Evolutionary conservation across 2,888 invertebrate genomes (phyloP).

Genomic region (Laspeyria flexula): DNA sequence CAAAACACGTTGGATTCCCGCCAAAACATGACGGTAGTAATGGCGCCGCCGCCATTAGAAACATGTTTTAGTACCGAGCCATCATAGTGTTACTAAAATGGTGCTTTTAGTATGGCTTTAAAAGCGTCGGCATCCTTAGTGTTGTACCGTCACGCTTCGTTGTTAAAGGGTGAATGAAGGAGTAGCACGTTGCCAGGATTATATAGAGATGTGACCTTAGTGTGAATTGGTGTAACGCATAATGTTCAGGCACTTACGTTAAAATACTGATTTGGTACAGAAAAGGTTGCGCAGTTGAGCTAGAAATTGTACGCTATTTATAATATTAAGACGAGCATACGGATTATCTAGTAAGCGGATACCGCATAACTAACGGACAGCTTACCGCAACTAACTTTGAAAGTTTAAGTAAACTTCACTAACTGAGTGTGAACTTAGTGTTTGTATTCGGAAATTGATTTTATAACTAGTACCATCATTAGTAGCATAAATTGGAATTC

Average conservation of each 20-base stretch:
- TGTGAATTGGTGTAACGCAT: background rate
- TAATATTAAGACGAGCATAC: too few relatives aligned
- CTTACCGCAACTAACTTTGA: too few relatives aligned
- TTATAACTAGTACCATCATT: too few relatives aligned
- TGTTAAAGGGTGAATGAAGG: background rate
- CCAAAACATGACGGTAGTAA: slow-evolving; percentile 28
- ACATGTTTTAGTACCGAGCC: slow-evolving; percentile 17
- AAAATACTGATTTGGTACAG: too few relatives aligned
- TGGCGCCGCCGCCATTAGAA: slow-evolving; percentile 15
- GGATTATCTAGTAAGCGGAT: too few relatives aligned
- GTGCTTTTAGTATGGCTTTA: slow-evolving; percentile 25
- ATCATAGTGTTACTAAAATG: slow-evolving; percentile 17
- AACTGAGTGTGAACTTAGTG: too few relatives aligned
- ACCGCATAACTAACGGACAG: too few relatives aligned
- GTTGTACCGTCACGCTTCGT: slow-evolving; percentile 5
- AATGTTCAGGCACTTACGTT: background rate
- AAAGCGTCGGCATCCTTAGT: slow-evolving; percentile 17
- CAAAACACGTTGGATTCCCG: slow-evolving; percentile 20
- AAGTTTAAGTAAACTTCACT: too few relatives aligned
- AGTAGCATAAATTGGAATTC: too few relatives aligned
- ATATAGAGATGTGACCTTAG: background rate
- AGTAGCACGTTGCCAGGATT: background rate
- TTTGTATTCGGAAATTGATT: too few relatives aligned
- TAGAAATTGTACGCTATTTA: too few relatives aligned
- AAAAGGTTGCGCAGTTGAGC: too few relatives aligned